Evolutionary conservation across 2,888 invertebrate species (phyloP).

Genomic region (Augochlorella aurata): DNA sequence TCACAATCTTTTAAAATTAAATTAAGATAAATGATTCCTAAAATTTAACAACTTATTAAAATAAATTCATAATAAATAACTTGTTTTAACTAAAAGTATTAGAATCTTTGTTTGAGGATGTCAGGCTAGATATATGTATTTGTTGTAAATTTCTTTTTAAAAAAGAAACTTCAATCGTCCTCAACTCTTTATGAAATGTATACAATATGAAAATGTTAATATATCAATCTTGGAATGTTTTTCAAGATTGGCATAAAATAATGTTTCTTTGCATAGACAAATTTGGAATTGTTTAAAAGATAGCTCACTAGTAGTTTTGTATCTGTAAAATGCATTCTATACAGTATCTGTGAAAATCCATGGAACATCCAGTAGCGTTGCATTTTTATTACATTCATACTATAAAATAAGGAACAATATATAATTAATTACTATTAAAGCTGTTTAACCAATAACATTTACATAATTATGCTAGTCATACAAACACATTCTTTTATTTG

Average conservation of each 20-base stretch:
- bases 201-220: background rate
- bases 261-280: background rate
- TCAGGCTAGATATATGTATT: constrained; percentile 1
- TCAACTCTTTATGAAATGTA: background rate
- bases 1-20: constrained; percentile 7
- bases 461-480: constrained; percentile 11
- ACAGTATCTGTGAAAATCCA: constrained; percentile 1
- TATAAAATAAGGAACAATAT: constrained; percentile 32
- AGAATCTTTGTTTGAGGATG: background rate
- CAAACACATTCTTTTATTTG: constrained; percentile 5
- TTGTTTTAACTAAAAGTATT: background rate
- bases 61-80: constrained; percentile 13
- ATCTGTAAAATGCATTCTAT: background rate
- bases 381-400: constrained; percentile 14
- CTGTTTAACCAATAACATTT: constrained; percentile 30
- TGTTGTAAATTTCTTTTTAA: constrained; percentile 10
- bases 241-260: background rate
- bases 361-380: background rate
- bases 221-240: no score
- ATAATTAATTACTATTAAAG: constrained; percentile 40
- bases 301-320: background rate
- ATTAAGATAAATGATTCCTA: background rate
- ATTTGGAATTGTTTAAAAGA: constrained; percentile 4
- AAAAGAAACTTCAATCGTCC: background rate
- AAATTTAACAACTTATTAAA: constrained; percentile 13